phyloP scores from a whole-genome alignment of 2,888 invertebrate species.

The Trichogramma evanescens region DNA sequence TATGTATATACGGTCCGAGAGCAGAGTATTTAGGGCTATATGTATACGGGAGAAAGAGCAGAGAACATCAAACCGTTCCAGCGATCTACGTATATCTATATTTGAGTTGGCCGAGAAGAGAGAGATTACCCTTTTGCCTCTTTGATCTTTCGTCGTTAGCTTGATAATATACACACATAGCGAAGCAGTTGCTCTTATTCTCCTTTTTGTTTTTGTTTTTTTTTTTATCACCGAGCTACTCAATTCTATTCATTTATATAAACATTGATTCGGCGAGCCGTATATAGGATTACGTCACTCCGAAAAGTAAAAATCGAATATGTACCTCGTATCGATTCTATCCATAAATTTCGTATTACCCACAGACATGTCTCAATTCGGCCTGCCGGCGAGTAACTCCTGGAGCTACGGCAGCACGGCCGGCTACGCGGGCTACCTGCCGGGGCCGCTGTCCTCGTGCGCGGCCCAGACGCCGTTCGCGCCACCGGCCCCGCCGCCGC shows the following conservation, averaged over 20 bases:
- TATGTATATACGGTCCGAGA: slow-evolving; percentile 20
- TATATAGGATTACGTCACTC: too few relatives aligned
- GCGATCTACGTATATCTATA: slow-evolving; percentile 24
- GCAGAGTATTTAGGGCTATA: slow-evolving; percentile 40
- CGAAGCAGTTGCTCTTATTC: slow-evolving; percentile 8
- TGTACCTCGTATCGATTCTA: too few relatives aligned
- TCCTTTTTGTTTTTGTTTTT: slow-evolving; percentile 17
- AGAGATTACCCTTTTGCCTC: slow-evolving; percentile 38
- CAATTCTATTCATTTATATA: background rate
- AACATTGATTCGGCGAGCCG: background rate
- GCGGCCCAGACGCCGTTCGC: slow-evolving; percentile 55
- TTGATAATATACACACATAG: slow-evolving; percentile 32
- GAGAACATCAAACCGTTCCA: too few relatives aligned
- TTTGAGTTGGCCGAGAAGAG: slow-evolving; percentile 44
- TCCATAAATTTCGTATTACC: too few relatives aligned
- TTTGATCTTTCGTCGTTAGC: slow-evolving; percentile 36
- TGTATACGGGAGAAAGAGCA: slow-evolving; percentile 32
- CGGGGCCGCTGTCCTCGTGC: slow-evolving; percentile 65
- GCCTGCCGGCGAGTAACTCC: slow-evolving; percentile 75
- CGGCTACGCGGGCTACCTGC: slow-evolving; percentile 79
- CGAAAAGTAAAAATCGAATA: too few relatives aligned
- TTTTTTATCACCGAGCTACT: slow-evolving; percentile 9
- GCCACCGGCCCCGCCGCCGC: slow-evolving; percentile 41
- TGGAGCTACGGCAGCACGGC: slow-evolving; percentile 84
- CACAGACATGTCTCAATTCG: slow-evolving; percentile 80